These are phyloP conservation scores for Trypoxylus dichotomus DNA, from an alignment of 1,140 invertebrate species.

Conservation along the genomic window DNA sequence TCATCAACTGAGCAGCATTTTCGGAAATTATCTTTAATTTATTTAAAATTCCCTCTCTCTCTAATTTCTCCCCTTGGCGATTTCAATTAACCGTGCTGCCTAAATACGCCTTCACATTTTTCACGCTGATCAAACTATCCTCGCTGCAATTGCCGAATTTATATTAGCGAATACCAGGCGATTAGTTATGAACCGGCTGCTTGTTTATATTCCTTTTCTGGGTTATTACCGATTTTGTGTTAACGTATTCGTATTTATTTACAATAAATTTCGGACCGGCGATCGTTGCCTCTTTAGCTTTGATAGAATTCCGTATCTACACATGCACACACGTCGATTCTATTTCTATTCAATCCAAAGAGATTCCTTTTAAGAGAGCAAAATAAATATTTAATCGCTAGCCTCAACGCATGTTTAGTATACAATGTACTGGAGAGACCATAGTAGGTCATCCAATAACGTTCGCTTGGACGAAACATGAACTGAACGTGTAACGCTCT, in stretches of 20 bases:
- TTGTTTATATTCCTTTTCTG: slow-evolving; percentile 4
- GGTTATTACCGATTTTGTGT: slow-evolving; percentile 11
- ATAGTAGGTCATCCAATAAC: background rate
- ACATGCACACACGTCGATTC: background rate
- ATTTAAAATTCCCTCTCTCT: background rate
- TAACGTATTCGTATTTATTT: slow-evolving; percentile 19
- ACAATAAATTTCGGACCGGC: background rate
- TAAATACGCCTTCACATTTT: background rate
- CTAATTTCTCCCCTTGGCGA: background rate
- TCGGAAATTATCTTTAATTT: too few species aligned
- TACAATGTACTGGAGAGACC: background rate
- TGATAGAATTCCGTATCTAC: slow-evolving; percentile 11
- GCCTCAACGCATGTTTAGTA: background rate
- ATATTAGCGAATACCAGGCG: slow-evolving; percentile 10
- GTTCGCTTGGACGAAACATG: background rate
- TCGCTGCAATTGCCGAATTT: slow-evolving; percentile 8
- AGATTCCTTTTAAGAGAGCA: background rate
- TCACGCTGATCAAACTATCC: slow-evolving; percentile 3
- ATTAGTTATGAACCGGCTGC: background rate
- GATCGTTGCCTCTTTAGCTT: background rate
- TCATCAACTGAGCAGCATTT: too few species aligned
- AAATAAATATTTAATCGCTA: slow-evolving; percentile 19
- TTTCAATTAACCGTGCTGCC: background rate
- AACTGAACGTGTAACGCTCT: slow-evolving; percentile 1
- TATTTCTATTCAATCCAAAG: background rate